A percentile compares a stretch with the other conserved stretches of the same genome.
Evolutionary conservation across 2,797 vertebrate genomes (phyloP).

Genomic region (Molossus alvarezi): DNA sequence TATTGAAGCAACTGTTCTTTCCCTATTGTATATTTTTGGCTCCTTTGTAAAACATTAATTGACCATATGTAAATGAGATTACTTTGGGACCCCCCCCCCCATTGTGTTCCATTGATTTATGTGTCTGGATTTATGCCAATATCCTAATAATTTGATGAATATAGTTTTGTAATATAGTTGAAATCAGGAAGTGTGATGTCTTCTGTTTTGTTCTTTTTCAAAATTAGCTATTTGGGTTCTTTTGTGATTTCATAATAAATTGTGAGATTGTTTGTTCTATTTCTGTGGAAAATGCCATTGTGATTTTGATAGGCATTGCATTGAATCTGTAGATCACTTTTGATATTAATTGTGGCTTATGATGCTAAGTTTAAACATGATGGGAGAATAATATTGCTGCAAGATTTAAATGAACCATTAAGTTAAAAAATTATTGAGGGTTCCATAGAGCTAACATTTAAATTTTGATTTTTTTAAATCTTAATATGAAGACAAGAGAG

Average conservation of each 20-base stretch:
- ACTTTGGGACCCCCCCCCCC: not conserved
- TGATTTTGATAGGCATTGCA: slow-evolving; percentile 20
- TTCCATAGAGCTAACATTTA: not conserved
- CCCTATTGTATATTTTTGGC: not conserved
- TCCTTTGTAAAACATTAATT: not conserved
- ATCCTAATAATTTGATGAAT: not conserved
- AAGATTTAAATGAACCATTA: slow-evolving; percentile 24
- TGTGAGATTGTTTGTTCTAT: not conserved
- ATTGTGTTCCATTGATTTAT: not conserved
- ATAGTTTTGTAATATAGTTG: not conserved
- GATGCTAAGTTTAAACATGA: not conserved
- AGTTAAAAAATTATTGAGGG: slow-evolving; percentile 21
- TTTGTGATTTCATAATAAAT: not conserved
- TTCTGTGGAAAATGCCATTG: not conserved
- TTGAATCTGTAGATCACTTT: not conserved
- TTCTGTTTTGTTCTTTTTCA: not conserved
- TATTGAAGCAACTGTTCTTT: not conserved
- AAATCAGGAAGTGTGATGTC: not conserved
- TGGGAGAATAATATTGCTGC: not conserved
- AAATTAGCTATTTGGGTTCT: not conserved
- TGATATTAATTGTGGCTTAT: not conserved
- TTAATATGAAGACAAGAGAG: not conserved
- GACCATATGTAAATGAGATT: not conserved
- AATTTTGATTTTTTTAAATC: slow-evolving; percentile 58
- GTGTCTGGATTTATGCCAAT: not conserved